Percentiles rank a stretch among this genome's conserved stretches.
Conservation (phyloP, 2,797 vertebrate genomes). For the Nyctibius grandis region DNA sequence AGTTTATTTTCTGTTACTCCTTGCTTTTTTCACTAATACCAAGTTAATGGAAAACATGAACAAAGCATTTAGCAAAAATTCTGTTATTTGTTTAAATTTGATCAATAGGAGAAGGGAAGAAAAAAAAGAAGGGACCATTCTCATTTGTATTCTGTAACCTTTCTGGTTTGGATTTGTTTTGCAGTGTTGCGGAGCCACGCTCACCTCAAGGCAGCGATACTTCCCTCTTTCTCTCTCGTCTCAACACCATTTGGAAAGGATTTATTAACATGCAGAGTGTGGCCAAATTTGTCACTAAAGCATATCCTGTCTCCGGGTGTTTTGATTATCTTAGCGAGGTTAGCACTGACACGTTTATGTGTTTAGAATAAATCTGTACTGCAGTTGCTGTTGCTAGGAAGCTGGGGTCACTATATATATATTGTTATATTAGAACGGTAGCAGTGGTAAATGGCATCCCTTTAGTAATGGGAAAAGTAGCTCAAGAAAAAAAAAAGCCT, state of each 20-base stretch:
- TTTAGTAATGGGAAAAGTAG: not conserved
- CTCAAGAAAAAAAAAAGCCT: not conserved
- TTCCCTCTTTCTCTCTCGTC: conserved; percentile 84
- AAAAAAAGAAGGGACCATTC: not conserved
- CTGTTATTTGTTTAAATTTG: not conserved
- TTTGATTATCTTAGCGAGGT: conserved; percentile 91
- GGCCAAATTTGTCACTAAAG: conserved; percentile 96
- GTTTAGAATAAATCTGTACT: not conserved
- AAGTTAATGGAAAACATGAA: not conserved
- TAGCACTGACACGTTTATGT: conserved; percentile 13
- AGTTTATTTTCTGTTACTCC: not conserved
- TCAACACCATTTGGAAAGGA: conserved; percentile 93
- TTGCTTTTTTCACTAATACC: not conserved
- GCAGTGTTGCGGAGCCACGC: conserved; percentile 78
- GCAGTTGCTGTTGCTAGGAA: not conserved
- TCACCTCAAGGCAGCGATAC: conserved; percentile 82
- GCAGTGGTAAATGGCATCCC: not conserved
- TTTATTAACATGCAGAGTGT: conserved; percentile 97
- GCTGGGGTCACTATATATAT: not conserved
- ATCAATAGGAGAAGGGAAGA: not conserved
- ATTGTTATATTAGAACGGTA: not conserved
- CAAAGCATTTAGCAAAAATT: not conserved
- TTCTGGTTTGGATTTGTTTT: conserved; percentile 62
- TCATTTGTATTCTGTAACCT: not conserved
- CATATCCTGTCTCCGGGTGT: conserved; percentile 91